Base-by-base conservation (phyloP, 2,113 vertebrate genomes). In the Psilopogon haemacephalus region DNA sequence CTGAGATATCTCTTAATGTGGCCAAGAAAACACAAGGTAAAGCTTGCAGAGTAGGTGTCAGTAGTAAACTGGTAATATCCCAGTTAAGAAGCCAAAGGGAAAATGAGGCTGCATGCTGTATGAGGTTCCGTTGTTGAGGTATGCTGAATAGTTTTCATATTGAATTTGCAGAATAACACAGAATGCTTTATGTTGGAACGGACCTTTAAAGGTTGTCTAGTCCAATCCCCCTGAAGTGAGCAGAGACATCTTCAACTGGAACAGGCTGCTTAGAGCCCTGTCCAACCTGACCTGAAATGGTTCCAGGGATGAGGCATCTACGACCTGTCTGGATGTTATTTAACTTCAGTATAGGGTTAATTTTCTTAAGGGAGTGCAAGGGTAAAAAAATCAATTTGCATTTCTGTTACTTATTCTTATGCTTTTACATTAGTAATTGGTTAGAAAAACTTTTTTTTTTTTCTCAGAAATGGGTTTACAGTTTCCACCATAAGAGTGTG, bases 401-500 rank as follows among this genome's bases (percentile, higher is more conserved):
- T 67, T 65, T 70, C 2, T 58, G 21, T 54, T 21, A 23, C 12
- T 44, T 48, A 24, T 69, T 87, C 64, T 67, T 77, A 9, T 11
- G 8, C 30, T 17, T 90, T 69, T 19, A 15, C 0, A 0, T 50
- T 33, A 50, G 35, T 55, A 63, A 42, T 50, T 70, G 5, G 50
- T 92, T 62, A 54, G 65, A 58, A 15, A 38, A 48, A 52, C 27
- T 58, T 35, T 40, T 27, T 33, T 78, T 89, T 37, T 82, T 90
- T 58, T 35, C 32, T 58, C 24, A 40, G 46, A 32, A 65, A 17
- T 6, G 13, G 12, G 5, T 58, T 67, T 62, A 9, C 44, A 19
- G 0, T 76, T 79, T 62, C 14, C 40, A 37, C 16, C 0, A 0
- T 33, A 11, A 38, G 33, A 46, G 21, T 26, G 26, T 67, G 56